Conservation (phyloP, 2,797 vertebrate genomes). For the Gila robusta region DNA sequence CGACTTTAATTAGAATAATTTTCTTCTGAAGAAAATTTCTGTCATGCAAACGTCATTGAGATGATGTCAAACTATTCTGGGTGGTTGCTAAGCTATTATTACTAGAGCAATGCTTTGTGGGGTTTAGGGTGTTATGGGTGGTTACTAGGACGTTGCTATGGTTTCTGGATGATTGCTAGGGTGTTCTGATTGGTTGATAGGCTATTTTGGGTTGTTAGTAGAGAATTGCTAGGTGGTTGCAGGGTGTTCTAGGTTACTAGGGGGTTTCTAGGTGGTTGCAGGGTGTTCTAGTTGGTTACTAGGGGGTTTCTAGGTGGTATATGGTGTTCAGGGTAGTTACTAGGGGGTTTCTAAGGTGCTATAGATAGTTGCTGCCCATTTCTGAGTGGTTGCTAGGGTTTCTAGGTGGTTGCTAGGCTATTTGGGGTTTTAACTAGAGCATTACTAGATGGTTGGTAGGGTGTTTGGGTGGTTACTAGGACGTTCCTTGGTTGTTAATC, state of each 20-base stretch:
- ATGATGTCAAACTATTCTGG: neutral
- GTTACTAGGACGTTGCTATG: neutral
- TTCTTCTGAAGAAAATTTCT: neutral
- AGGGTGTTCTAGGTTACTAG: neutral
- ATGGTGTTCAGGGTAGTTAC: too few species aligned
- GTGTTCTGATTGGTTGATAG: neutral
- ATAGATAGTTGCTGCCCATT: neutral
- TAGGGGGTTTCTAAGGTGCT: neutral
- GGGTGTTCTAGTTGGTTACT: neutral
- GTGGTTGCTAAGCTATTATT: neutral
- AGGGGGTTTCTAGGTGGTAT: neutral
- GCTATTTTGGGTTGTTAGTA: too few species aligned
- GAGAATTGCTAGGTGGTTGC: too few species aligned
- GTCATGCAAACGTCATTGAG: neutral
- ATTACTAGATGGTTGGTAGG: neutral
- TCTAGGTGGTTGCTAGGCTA: neutral
- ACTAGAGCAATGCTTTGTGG: neutral
- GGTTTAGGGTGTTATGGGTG: neutral
- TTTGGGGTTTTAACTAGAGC: neutral
- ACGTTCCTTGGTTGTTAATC: neutral
- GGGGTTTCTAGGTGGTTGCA: neutral
- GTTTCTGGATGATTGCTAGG: neutral
- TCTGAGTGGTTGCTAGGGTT: neutral
- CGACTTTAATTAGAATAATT: neutral
- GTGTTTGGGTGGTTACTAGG: neutral